Evolutionary conservation across 92 coral and sea anemone species (phyloP).

Genomic region (Hydrozoanthus gracilis): DNA sequence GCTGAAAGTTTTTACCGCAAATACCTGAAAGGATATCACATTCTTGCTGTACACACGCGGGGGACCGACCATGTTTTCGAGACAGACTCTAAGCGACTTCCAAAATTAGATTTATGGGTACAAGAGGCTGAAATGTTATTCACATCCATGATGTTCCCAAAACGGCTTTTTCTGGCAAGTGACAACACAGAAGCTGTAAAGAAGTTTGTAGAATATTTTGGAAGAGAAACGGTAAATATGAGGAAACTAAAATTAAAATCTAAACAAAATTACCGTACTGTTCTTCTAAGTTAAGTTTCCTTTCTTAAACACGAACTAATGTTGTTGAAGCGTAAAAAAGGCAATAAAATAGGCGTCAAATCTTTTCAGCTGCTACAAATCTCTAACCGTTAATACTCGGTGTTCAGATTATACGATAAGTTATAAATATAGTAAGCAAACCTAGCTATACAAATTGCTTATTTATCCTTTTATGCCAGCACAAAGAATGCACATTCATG

Average conservation of each 20-base stretch:
- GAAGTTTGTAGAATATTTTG: conserved; percentile 17
- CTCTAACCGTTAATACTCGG: too few relatives aligned
- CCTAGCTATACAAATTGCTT: too few relatives aligned
- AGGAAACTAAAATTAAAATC: not conserved
- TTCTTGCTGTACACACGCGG: conserved; percentile 27
- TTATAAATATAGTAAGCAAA: too few relatives aligned
- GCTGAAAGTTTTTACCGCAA: conserved; percentile 11
- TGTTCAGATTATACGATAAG: too few relatives aligned
- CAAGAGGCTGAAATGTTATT: conserved; percentile 1
- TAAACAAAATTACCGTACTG: not conserved
- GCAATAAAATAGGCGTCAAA: too few relatives aligned
- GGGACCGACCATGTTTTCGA: conserved; percentile 16
- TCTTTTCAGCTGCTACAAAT: too few relatives aligned
- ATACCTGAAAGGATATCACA: conserved; percentile 4
- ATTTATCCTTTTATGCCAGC: too few relatives aligned
- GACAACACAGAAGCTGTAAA: conserved; percentile 15
- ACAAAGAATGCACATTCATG: too few relatives aligned
- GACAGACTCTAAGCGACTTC: conserved; percentile 11
- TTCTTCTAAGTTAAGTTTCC: not conserved
- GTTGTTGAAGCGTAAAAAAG: not conserved
- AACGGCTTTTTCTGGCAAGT: conserved; percentile 32
- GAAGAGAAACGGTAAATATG: conserved; percentile 13
- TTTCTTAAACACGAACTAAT: not conserved
- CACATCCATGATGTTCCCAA: not conserved
- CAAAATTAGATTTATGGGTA: conserved; percentile 2